Evolutionary conservation across 2,797 vertebrate genomes (phyloP).

Genomic region (Ispidina picta): DNA sequence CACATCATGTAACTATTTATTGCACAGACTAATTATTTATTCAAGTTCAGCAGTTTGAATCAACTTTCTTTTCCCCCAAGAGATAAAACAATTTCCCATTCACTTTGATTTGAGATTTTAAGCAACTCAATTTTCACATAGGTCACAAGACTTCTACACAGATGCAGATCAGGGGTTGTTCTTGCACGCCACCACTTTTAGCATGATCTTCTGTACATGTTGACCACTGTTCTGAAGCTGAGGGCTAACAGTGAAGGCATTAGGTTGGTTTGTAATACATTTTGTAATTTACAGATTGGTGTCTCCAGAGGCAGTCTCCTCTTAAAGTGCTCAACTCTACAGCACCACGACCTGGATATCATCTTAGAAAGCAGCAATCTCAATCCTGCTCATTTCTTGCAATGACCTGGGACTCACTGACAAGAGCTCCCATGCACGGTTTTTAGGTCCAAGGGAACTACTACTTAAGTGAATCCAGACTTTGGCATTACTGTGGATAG

Average conservation of each 20-base stretch:
- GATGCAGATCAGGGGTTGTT: background rate
- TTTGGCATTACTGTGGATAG: background rate
- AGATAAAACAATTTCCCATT: conserved; percentile 52
- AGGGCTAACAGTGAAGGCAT: background rate
- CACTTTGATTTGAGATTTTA: background rate
- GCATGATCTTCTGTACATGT: background rate
- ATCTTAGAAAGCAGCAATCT: background rate
- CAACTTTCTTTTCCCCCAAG: conserved; percentile 28
- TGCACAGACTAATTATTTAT: conserved; percentile 44
- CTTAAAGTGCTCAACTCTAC: background rate
- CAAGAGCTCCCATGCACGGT: background rate
- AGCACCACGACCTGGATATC: background rate
- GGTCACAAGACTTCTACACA: background rate
- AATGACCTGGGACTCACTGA: background rate
- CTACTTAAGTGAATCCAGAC: background rate
- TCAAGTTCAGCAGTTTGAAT: conserved; percentile 50
- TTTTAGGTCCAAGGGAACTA: background rate
- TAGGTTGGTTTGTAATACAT: background rate
- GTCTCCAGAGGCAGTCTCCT: background rate
- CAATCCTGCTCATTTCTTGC: background rate
- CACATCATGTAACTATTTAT: conserved; percentile 37
- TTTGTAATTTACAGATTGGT: background rate
- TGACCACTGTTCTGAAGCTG: background rate
- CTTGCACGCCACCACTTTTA: background rate
- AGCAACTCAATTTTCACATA: background rate